phyloP scores from a whole-genome alignment of 2,888 invertebrate genomes.

The Dolichomitus sp. region DNA sequence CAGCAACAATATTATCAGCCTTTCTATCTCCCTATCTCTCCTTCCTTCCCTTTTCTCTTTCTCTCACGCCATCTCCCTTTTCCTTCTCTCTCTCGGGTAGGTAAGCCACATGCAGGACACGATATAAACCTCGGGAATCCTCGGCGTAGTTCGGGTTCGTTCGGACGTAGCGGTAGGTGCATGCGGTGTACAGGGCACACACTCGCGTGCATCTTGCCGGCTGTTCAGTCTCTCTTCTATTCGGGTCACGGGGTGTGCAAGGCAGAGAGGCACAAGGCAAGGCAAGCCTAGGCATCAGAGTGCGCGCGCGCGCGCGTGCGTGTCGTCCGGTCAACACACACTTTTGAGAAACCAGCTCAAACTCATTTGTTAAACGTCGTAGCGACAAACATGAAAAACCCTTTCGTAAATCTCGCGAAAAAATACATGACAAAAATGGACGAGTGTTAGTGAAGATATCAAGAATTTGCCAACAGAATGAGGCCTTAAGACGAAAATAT shows the following conservation, averaged over 20 bases:
- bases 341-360: constrained; percentile 57
- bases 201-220: constrained; percentile 66
- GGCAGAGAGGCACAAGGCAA: constrained; percentile 30
- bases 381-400: neutral
- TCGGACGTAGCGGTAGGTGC: constrained; percentile 70
- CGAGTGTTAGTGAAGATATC: constrained; percentile 28
- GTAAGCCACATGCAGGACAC: constrained; percentile 22
- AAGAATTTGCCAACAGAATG: neutral
- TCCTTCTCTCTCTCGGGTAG: neutral
- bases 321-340: constrained; percentile 54
- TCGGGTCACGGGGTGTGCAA: constrained; percentile 70
- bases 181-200: constrained; percentile 56
- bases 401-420: neutral
- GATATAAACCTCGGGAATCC: constrained; percentile 67
- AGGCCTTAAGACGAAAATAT: neutral
- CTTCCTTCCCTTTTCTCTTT: neutral
- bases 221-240: constrained; percentile 70
- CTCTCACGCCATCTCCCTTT: neutral
- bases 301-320: constrained; percentile 56
- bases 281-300: neutral
- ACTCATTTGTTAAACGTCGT: constrained; percentile 24
- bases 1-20: constrained; percentile 10
- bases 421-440: neutral
- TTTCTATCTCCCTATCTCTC: constrained; percentile 11
- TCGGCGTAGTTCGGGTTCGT: constrained; percentile 77